These are phyloP conservation scores for Watersipora subatra DNA, from an alignment of 1,140 invertebrate genomes.

Conservation along the genomic window DNA sequence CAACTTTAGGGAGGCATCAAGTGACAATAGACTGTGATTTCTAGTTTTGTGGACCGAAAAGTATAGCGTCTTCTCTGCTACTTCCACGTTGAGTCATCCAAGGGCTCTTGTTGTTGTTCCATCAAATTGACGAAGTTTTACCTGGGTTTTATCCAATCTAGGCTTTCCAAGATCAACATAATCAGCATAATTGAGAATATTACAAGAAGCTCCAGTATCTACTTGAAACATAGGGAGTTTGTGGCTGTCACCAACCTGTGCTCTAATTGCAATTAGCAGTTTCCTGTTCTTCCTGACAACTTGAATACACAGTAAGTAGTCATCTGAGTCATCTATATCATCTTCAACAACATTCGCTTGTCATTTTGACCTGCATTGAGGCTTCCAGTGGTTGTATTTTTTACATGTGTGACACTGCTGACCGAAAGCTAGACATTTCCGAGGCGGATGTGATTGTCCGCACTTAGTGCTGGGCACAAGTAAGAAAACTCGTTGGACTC, in stretches of 20 bases:
- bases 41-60: neutral
- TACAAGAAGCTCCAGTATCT: neutral
- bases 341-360: neutral
- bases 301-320: neutral
- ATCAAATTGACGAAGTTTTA: neutral
- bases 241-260: neutral
- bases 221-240: neutral
- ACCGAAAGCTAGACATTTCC: slow-evolving; percentile 3
- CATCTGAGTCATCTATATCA: neutral
- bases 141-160: neutral
- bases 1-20: neutral
- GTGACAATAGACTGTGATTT: neutral
- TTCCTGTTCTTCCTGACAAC: neutral
- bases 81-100: neutral
- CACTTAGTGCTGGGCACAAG: no score
- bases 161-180: neutral
- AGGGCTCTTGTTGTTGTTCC: neutral
- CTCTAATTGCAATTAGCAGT: neutral
- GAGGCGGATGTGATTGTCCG: neutral
- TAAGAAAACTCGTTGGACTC: no score
- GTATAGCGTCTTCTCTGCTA: neutral
- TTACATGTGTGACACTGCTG: slow-evolving; percentile 3
- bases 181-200: neutral
- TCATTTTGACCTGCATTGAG: neutral
- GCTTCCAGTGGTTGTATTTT: neutral